Evolutionary conservation across 1,140 invertebrate species (phyloP).

Genomic region (Lordiphosa stackelbergi): DNA sequence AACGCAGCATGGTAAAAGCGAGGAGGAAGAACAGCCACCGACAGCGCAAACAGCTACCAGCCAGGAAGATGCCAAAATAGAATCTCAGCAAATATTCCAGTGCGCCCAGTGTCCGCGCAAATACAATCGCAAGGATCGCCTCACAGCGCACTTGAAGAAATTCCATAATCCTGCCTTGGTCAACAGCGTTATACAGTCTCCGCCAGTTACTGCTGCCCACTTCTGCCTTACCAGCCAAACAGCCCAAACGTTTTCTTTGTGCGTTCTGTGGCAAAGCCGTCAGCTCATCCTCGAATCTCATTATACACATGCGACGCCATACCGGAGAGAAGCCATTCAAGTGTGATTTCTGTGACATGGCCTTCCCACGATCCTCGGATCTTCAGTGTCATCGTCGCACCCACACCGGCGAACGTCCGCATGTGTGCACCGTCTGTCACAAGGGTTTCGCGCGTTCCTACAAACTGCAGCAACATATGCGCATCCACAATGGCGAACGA

Average conservation of each 20-base stretch:
- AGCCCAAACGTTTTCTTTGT: slow-evolving; percentile 77
- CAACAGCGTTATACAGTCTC: not conserved
- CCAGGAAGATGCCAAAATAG: not conserved
- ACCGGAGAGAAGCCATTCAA: slow-evolving; percentile 77
- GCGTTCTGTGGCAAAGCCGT: slow-evolving; percentile 80
- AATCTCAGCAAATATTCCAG: slow-evolving; percentile 73
- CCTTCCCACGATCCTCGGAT: slow-evolving; percentile 72
- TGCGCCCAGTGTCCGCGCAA: slow-evolving; percentile 79
- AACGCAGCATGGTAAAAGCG: slow-evolving; percentile 69
- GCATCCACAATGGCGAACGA: slow-evolving; percentile 80
- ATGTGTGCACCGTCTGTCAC: slow-evolving; percentile 79
- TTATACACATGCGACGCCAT: slow-evolving; percentile 81
- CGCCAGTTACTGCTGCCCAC: not conserved
- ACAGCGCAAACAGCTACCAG: not conserved
- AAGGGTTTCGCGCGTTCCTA: slow-evolving; percentile 79
- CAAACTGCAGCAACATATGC: slow-evolving; percentile 81
- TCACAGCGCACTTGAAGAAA: slow-evolving; percentile 63
- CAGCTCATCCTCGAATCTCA: slow-evolving; percentile 80
- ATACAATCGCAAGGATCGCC: slow-evolving; percentile 78
- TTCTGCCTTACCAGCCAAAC: slow-evolving; percentile 22
- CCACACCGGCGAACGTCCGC: slow-evolving; percentile 81
- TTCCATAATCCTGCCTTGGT: slow-evolving; percentile 25
- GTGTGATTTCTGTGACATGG: slow-evolving; percentile 70
- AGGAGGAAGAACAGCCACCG: slow-evolving; percentile 11
- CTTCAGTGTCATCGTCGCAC: slow-evolving; percentile 78